phyloP scores from a whole-genome alignment of 2,797 vertebrate genomes.

The Vespertilio murinus region DNA sequence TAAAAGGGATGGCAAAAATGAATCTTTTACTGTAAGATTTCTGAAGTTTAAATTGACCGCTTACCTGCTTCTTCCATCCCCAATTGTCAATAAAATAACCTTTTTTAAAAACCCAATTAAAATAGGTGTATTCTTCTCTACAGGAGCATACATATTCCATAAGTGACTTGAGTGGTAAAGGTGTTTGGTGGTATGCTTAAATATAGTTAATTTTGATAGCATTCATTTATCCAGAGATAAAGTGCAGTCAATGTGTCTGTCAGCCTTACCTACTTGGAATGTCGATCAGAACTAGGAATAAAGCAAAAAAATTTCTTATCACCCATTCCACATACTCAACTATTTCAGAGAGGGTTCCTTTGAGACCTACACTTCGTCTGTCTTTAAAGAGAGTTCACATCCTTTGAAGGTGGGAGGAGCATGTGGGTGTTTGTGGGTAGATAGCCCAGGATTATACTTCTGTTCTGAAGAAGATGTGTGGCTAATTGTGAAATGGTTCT shows the following conservation, averaged over 20 bases:
- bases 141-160: background rate
- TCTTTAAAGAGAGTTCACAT: background rate
- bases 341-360: background rate
- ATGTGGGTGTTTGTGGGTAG: background rate
- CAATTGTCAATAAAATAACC: background rate
- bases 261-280: background rate
- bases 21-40: background rate
- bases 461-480: background rate
- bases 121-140: background rate
- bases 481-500: background rate
- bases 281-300: background rate
- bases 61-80: background rate
- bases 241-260: background rate
- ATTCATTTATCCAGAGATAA: slow-evolving; percentile 13
- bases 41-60: background rate
- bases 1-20: background rate
- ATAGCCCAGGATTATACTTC: background rate
- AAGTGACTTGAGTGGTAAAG: background rate
- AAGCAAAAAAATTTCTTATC: slow-evolving; percentile 7
- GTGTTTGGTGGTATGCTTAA: background rate
- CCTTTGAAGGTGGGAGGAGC: background rate
- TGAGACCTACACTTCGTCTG: background rate
- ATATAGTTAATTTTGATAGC: background rate
- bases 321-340: background rate
- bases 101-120: background rate